Percentiles rank a stretch among this genome's conserved stretches.
phyloP scores from a whole-genome alignment of 1,140 invertebrate species.

The Zaprionus gabonicus region DNA sequence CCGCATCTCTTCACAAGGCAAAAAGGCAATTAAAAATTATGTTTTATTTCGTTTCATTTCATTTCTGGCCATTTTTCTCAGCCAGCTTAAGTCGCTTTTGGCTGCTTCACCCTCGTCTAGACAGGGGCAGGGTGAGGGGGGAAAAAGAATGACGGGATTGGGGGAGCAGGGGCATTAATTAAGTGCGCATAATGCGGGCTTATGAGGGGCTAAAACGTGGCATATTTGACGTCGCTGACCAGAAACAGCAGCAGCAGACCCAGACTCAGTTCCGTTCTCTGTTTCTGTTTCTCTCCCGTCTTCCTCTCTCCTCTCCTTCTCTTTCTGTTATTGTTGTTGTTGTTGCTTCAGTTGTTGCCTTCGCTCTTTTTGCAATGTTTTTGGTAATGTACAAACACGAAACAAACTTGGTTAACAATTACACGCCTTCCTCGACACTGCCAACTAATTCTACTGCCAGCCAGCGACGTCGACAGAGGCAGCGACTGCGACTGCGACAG shows the following conservation, averaged over 20 bases:
- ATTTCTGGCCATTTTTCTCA: constrained; percentile 28
- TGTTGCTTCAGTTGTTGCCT: constrained; percentile 11
- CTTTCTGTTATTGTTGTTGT: neutral
- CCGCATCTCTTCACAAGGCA: constrained; percentile 42
- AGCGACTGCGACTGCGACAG: constrained; percentile 8
- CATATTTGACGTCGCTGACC: constrained; percentile 40
- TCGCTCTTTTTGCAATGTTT: constrained; percentile 39
- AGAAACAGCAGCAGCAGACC: no score
- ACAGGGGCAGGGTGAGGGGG: neutral
- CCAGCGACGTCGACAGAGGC: constrained; percentile 19
- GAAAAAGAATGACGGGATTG: no score
- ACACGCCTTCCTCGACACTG: constrained; percentile 68
- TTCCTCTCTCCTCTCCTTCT: neutral
- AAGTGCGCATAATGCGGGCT: constrained; percentile 81
- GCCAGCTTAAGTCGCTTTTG: constrained; percentile 69
- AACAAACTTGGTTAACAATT: constrained; percentile 79
- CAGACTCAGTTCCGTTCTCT: neutral
- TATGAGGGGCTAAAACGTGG: constrained; percentile 79
- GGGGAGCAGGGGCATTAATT: constrained; percentile 58
- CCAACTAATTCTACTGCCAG: constrained; percentile 61
- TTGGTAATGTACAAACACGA: constrained; percentile 62
- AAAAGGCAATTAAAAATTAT: constrained; percentile 80
- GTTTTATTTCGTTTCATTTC: constrained; percentile 48
- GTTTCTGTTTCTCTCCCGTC: neutral
- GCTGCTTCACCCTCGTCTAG: constrained; percentile 34